These are phyloP conservation scores for Anaspis maculata DNA, from an alignment of 2,888 invertebrate genomes.

Conservation along the genomic window DNA sequence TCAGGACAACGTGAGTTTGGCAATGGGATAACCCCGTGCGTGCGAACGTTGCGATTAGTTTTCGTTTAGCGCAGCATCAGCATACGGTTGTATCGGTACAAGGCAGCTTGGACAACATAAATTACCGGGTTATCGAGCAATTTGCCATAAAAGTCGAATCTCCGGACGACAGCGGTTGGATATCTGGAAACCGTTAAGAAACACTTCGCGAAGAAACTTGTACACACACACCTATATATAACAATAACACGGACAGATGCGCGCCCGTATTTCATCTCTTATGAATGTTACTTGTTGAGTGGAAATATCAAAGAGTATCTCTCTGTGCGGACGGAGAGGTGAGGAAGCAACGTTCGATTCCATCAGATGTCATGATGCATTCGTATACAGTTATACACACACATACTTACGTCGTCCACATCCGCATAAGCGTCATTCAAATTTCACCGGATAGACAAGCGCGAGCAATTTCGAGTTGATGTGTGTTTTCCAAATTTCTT, in stretches of 20 bases:
- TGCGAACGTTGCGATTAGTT: constrained; percentile 2
- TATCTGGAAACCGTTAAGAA: constrained; percentile 33
- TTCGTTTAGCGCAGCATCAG: not conserved
- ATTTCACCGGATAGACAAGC: too few species aligned
- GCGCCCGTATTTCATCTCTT: constrained; percentile 32
- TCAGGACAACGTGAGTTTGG: too few species aligned
- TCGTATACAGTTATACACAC: constrained; percentile 2
- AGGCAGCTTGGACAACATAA: constrained; percentile 31
- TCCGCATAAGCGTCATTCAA: too few species aligned
- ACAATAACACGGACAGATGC: constrained; percentile 34
- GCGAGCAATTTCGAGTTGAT: too few species aligned
- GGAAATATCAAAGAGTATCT: constrained; percentile 11
- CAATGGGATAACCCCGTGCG: too few species aligned
- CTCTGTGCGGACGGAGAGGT: too few species aligned
- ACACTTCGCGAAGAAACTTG: constrained; percentile 34
- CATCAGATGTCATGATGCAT: too few species aligned
- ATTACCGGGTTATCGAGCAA: constrained; percentile 28
- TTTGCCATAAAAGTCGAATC: constrained; percentile 34
- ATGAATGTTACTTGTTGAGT: constrained; percentile 27
- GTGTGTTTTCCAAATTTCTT: too few species aligned
- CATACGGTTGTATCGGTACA: constrained; percentile 5
- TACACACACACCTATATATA: too few species aligned
- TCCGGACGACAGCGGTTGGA: constrained; percentile 30
- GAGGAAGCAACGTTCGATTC: too few species aligned
- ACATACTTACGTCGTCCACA: not conserved